Evolutionary conservation across 2,888 invertebrate species (phyloP).

Genomic region (Tetranychus piercei): DNA sequence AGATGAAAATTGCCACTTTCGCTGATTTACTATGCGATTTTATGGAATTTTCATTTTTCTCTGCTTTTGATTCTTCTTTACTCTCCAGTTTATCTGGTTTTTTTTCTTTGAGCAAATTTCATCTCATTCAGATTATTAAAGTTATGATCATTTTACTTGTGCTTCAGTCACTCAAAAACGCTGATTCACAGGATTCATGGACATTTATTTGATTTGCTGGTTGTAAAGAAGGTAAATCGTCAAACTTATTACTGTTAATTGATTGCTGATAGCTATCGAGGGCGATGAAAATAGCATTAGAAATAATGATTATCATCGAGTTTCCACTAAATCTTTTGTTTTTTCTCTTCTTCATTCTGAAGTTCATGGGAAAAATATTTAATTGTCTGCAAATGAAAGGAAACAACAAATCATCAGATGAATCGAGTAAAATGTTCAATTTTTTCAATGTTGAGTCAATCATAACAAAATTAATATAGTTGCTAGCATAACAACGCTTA

Average conservation of each 20-base stretch:
- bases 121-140: background rate
- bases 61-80: too few species aligned
- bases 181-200: constrained; percentile 1
- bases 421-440: background rate
- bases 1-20: too few species aligned
- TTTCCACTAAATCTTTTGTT: background rate
- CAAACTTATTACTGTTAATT: background rate
- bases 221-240: background rate
- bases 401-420: background rate
- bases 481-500: too few species aligned
- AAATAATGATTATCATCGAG: background rate
- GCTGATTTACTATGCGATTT: too few species aligned
- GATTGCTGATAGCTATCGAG: background rate
- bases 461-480: background rate
- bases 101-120: background rate
- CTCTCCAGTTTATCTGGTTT: background rate
- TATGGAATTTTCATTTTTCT: too few species aligned
- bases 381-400: background rate
- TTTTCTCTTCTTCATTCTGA: background rate
- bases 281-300: too few species aligned
- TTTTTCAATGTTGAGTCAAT: background rate
- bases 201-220: background rate
- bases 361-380: background rate
- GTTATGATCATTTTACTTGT: background rate
- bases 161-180: background rate